Evolutionary conservation across 2,888 invertebrate species (phyloP).

Genomic region (Eueremaeus valkanovi): DNA sequence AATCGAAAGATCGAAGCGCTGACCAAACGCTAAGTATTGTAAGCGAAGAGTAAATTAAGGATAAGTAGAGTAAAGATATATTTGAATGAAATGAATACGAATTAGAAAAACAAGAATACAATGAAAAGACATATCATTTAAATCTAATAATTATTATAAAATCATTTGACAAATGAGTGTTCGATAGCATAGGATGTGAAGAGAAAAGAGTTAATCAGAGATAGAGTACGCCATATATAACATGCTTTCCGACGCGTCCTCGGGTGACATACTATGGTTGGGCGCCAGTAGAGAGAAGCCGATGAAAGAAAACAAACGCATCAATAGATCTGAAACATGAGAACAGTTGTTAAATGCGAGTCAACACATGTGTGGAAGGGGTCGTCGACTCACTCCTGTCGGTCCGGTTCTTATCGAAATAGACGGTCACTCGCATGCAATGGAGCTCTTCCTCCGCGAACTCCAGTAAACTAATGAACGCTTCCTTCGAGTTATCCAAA

Average conservation of each 20-base stretch:
- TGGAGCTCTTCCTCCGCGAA: slow-evolving; percentile 89
- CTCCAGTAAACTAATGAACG: slow-evolving; percentile 87
- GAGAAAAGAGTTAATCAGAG: slow-evolving; percentile 24
- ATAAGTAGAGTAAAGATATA: slow-evolving; percentile 8
- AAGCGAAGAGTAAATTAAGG: too few species aligned
- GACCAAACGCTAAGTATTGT: neutral
- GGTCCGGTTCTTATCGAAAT: slow-evolving; percentile 73
- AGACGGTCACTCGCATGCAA: slow-evolving; percentile 72
- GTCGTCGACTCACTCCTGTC: slow-evolving; percentile 63
- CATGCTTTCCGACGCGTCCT: slow-evolving; percentile 59
- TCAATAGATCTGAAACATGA: slow-evolving; percentile 63
- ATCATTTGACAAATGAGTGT: neutral
- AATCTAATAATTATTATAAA: slow-evolving; percentile 11
- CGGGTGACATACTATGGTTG: slow-evolving; percentile 69
- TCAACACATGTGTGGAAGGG: neutral
- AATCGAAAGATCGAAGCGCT: neutral
- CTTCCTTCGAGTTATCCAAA: slow-evolving; percentile 89
- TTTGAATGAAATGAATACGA: neutral
- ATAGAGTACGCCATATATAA: slow-evolving; percentile 60
- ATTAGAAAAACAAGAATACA: neutral
- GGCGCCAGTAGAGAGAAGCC: slow-evolving; percentile 85
- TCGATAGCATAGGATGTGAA: neutral
- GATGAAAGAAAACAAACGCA: slow-evolving; percentile 95
- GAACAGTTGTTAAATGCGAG: slow-evolving; percentile 11
- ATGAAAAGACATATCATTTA: neutral